Conservation (phyloP, 2,888 invertebrate species). For the Rhingia rostrata region DNA sequence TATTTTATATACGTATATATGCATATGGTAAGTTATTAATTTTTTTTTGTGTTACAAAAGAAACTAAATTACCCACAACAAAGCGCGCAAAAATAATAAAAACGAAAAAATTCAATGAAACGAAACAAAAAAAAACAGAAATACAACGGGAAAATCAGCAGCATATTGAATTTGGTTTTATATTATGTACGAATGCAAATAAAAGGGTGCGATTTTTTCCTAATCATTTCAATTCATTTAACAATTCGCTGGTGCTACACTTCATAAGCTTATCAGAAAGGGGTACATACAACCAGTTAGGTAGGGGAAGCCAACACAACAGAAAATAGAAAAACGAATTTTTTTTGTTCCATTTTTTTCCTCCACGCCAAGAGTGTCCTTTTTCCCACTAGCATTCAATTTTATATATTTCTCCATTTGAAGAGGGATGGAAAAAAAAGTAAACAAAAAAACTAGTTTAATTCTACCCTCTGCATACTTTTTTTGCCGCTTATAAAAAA, state of each 20-base stretch:
- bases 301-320: conserved; percentile 12
- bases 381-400: conserved; percentile 10
- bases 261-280: conserved; percentile 6
- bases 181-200: conserved; percentile 22
- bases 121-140: not conserved
- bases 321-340: conserved; percentile 1
- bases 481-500: not conserved
- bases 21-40: conserved; percentile 55
- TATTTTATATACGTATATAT: not conserved
- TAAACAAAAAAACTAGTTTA: conserved; percentile 14
- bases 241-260: conserved; percentile 52
- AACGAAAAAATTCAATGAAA: not conserved
- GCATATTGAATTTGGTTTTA: conserved; percentile 62
- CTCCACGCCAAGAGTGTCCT: conserved; percentile 14
- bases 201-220: conserved; percentile 31
- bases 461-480: conserved; percentile 10
- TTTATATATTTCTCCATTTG: not conserved
- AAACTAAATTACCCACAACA: not conserved
- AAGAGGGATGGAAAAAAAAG: conserved; percentile 3
- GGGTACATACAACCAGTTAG: conserved; percentile 20
- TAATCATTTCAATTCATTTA: conserved; percentile 63
- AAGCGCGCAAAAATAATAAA: not conserved
- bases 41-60: conserved; percentile 21
- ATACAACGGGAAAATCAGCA: conserved; percentile 9
- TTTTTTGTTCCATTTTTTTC: not conserved